Percentiles rank a stretch among this genome's conserved stretches.
Conservation (phyloP, 1,140 invertebrate genomes). For the Idris sp. region DNA sequence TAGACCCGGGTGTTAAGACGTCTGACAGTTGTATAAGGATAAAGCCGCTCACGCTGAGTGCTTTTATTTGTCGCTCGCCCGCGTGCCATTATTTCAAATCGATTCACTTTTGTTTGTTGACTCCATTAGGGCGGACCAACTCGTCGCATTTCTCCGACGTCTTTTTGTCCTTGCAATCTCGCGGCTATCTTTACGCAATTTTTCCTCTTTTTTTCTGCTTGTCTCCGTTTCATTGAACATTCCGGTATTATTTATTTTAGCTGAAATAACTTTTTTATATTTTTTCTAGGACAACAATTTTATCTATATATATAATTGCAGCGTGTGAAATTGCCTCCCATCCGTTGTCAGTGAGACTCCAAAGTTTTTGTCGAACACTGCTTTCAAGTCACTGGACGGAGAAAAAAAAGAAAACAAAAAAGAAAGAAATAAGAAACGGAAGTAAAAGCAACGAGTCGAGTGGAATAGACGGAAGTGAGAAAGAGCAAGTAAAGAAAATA, state of each 20-base stretch:
- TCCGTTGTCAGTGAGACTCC: slow-evolving; percentile 10
- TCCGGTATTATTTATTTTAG: too few species aligned
- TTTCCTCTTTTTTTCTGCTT: slow-evolving; percentile 15
- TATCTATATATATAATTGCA: slow-evolving; percentile 8
- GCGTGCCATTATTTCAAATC: slow-evolving; percentile 75
- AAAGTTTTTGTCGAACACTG: slow-evolving; percentile 25
- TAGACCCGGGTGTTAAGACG: slow-evolving; percentile 69
- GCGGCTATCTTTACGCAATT: slow-evolving; percentile 35
- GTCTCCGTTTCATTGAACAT: too few species aligned
- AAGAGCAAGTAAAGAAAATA: slow-evolving; percentile 22
- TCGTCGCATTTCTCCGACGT: slow-evolving; percentile 47
- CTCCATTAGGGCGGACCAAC: slow-evolving; percentile 69
- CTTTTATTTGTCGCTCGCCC: slow-evolving; percentile 74
- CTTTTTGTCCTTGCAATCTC: slow-evolving; percentile 46
- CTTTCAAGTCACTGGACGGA: slow-evolving; percentile 22
- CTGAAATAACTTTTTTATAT: too few species aligned
- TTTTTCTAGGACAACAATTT: too few species aligned
- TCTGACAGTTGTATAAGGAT: slow-evolving; percentile 76
- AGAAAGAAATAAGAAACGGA: slow-evolving; percentile 30
- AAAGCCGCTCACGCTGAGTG: slow-evolving; percentile 75
- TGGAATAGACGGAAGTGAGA: slow-evolving; percentile 39
- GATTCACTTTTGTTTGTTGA: slow-evolving; percentile 76
- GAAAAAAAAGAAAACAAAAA: slow-evolving; percentile 9
- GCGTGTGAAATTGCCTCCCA: slow-evolving; percentile 6
- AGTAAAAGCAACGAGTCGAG: slow-evolving; percentile 44